Base-by-base conservation (phyloP, 2,113 vertebrate genomes). In the Rattus rattus region DNA sequence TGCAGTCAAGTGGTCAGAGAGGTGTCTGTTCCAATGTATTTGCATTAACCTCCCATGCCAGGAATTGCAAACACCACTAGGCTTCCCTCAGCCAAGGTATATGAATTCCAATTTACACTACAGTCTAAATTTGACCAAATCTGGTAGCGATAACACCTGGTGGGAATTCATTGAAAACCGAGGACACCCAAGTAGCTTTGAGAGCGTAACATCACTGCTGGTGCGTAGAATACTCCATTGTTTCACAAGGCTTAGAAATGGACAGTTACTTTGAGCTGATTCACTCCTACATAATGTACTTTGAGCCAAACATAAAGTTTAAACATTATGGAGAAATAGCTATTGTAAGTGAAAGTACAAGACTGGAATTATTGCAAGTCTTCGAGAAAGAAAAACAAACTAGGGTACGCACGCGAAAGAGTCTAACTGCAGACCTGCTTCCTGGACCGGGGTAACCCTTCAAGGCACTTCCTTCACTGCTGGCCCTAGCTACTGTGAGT, bases 341-440 rank as follows among this genome's bases (percentile, higher is more conserved):
- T 90, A 59, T 90, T 91, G 49, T 11, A 91, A 93, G 79, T 70
- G 61, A 93, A 96, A 96, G 65, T 77, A 67, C 93, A 88, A 83
- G 24, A 36, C 36, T 88, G 28, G 88, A 97, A 76, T 70, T 52
- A 84, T 8, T 70, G 13, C 63, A 67, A 52, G 49, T 59, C 90
- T 95, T 91, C 59, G 22, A 92, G 43, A 43, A 43, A 43, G 3
- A 43, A 70, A 14, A 47, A 91, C 81, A 83, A 17, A 88, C 36
- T 36, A 96, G 30, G 75, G 72, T 36, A 72, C 88, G 12, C 33
- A 30, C 49, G 16, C 39, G 73, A 70, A 95, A 22, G 54, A 69
- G 54, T 26, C 61, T 75, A 69, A 77, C 33, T 90, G 11, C 39
- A 63, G 54, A 49, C 49, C 59, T 39, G 30, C 61, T 39, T 91